Evolutionary conservation across 2,113 vertebrate species (phyloP), one percentile per base, ranked within the genome.

Genomic region (Neodon shergylaensis): DNA sequence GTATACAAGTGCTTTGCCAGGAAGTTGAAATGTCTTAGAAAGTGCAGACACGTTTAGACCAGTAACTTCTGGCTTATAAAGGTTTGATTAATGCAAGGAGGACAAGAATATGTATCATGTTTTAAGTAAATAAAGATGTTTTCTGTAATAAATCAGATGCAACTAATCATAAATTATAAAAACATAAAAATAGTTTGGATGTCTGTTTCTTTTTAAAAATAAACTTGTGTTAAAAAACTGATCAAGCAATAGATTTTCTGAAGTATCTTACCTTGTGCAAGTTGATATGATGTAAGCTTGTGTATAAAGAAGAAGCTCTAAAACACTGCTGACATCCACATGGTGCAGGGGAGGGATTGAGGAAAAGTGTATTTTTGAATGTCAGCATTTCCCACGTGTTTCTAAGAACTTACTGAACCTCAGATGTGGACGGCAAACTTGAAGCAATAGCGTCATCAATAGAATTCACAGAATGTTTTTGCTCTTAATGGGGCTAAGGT

Each of bases 111-210:
- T 42, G 19, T 63, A 31, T 92, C 42, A 87, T 33, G 10, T 92
- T 65, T 74, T 68, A 54, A 89, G 24, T 16, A 91, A 92, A 89
- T 85, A 49, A 95, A 91, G 79, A 78, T 4, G 79, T 31, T 86
- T 85, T 91, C 12, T 86, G 1, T 81, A 86, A 86, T n/a, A 83
- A 95, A 58, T 22, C 76, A 4, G 33, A 72, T 76, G 11, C 9
- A 85, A 42, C 74, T 49, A 72, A 77, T 24, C 21, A 24, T 17
- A 95, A 47, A 33, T 77, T 91, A 85, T 79, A 54, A 92, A 65
- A 58, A 10, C 49, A 88, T 91, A 13, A 24, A 66, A 65, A 76
- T 44, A 7, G 11, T 54, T 84, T 78, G 39, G 33, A 22, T 91
- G 3, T 52, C 11, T 88, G 44, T 94, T 90, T 92, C 5, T 52